These are phyloP conservation scores for Clupea harengus DNA, from an alignment of 2,113 vertebrate species.

Conservation along the genomic window DNA sequence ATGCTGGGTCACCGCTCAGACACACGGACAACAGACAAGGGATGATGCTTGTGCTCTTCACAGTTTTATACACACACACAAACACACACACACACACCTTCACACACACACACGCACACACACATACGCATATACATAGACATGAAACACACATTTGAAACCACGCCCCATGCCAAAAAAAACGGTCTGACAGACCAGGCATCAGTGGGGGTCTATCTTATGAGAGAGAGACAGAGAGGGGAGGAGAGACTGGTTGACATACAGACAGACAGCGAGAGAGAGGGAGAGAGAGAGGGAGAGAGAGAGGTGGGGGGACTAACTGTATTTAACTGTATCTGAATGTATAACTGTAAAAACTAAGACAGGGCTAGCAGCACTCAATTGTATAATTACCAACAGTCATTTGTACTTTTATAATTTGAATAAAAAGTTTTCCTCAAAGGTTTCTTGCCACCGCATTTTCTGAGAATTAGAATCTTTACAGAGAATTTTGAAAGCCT, in stretches of 20 bases:
- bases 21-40: conserved; percentile 11
- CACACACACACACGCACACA: background rate
- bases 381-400: conserved; percentile 6
- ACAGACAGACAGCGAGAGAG: background rate
- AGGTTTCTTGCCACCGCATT: background rate
- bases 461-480: background rate
- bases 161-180: conserved; percentile 66
- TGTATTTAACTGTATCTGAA: conserved; percentile 27
- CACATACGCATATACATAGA: background rate
- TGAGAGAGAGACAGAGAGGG: conserved; percentile 58
- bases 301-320: background rate
- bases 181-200: conserved; percentile 61
- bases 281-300: background rate
- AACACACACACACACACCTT: background rate
- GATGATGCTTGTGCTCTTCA: background rate
- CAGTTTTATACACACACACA: background rate
- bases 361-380: background rate
- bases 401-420: background rate
- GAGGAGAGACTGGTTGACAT: conserved; percentile 29
- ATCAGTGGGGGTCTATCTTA: conserved; percentile 58
- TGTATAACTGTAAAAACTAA: background rate
- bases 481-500: background rate
- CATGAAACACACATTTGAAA: conserved; percentile 15
- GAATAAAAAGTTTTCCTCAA: background rate
- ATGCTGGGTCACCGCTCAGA: background rate